A percentile compares a stretch with the other conserved stretches of the same genome.
Evolutionary conservation across 1,140 invertebrate genomes (phyloP).

Genomic region (Lanistes nyassanus): DNA sequence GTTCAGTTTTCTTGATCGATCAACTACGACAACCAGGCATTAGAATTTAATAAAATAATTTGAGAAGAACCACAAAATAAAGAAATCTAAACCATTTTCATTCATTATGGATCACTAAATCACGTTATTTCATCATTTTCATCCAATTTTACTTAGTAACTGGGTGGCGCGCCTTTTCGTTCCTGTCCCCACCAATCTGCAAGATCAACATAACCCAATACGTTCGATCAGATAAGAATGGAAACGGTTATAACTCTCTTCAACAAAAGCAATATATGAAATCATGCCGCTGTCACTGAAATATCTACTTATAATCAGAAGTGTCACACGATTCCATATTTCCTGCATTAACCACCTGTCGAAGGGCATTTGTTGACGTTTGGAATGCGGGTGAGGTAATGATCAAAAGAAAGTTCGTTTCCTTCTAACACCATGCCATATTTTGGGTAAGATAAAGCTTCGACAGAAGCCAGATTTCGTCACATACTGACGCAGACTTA

Average conservation of each 20-base stretch:
- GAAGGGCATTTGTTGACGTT: slow-evolving; percentile 21
- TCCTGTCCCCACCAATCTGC: not conserved
- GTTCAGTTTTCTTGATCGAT: slow-evolving; percentile 17
- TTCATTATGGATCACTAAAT: not conserved
- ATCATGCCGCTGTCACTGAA: no score
- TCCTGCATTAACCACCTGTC: not conserved
- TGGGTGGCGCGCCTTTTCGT: slow-evolving; percentile 14
- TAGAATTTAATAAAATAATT: no score
- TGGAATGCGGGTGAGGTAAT: slow-evolving; percentile 24
- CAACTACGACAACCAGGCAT: not conserved
- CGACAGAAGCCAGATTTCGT: not conserved
- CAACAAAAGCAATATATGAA: not conserved
- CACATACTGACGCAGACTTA: slow-evolving; percentile 9
- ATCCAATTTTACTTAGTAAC: not conserved
- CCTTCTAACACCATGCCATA: slow-evolving; percentile 19
- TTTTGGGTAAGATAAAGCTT: not conserved
- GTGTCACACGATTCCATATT: not conserved
- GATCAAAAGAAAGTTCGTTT: slow-evolving; percentile 22
- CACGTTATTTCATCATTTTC: not conserved
- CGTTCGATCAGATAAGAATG: not conserved
- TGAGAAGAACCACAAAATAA: no score
- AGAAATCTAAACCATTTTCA: not conserved
- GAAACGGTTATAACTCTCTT: not conserved
- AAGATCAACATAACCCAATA: not conserved
- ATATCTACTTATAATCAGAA: not conserved